phyloP scores from a whole-genome alignment of 2,888 invertebrate genomes.

The Ochropacha duplaris region DNA sequence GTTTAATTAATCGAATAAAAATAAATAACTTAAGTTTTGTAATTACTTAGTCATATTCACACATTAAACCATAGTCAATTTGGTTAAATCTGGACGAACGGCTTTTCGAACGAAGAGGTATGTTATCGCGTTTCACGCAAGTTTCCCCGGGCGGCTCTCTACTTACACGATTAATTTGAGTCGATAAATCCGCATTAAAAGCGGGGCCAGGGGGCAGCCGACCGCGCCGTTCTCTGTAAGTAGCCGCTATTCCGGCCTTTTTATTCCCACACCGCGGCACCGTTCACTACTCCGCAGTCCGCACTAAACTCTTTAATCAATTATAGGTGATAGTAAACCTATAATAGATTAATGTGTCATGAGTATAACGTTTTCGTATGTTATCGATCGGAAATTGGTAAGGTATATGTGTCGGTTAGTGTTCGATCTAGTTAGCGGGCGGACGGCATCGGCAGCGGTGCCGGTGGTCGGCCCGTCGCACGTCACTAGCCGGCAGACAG shows the following conservation, averaged over 20 bases:
- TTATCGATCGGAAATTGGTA: slow-evolving; percentile 59
- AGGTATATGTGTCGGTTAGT: slow-evolving; percentile 48
- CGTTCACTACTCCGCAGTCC: slow-evolving; percentile 42
- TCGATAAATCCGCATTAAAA: slow-evolving; percentile 81
- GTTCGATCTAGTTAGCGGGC: slow-evolving; percentile 40
- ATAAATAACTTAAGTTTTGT: too few relatives aligned
- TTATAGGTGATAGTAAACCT: slow-evolving; percentile 38
- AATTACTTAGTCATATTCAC: slow-evolving; percentile 25
- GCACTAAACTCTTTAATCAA: slow-evolving; percentile 57
- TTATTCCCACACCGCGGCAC: slow-evolving; percentile 60
- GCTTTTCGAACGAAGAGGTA: slow-evolving; percentile 62
- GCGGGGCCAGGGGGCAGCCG: slow-evolving; percentile 67
- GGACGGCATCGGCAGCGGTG: slow-evolving; percentile 5
- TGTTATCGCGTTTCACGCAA: slow-evolving; percentile 78
- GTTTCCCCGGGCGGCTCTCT: slow-evolving; percentile 70
- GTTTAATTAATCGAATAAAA: too few relatives aligned
- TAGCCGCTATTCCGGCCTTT: slow-evolving; percentile 65
- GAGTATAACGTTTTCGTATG: slow-evolving; percentile 42
- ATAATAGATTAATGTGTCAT: slow-evolving; percentile 39
- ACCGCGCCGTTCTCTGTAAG: slow-evolving; percentile 71
- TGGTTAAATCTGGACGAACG: slow-evolving; percentile 63
- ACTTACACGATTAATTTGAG: slow-evolving; percentile 82
- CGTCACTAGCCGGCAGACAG: slow-evolving; percentile 70
- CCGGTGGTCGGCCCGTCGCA: slow-evolving; percentile 17
- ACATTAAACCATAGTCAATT: slow-evolving; percentile 51